phyloP scores from a whole-genome alignment of 2,113 vertebrate genomes.

The Thomomys bottae region DNA sequence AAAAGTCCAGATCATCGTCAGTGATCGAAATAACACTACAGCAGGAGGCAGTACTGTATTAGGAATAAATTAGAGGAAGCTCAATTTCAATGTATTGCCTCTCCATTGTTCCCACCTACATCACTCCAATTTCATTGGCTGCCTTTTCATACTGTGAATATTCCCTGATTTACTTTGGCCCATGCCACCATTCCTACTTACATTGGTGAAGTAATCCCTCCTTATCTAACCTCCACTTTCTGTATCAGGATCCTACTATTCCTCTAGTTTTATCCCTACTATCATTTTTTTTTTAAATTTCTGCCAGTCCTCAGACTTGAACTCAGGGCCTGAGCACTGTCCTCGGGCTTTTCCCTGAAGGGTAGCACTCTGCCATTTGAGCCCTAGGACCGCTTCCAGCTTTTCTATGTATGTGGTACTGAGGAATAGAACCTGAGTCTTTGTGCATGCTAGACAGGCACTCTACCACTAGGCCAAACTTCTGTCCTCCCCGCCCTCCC shows the following conservation, averaged over 20 bases:
- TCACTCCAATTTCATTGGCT: not conserved
- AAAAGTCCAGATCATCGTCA: not conserved
- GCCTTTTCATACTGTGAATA: not conserved
- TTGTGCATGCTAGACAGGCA: too few species aligned
- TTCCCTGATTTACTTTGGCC: not conserved
- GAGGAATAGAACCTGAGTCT: too few species aligned
- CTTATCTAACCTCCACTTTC: not conserved
- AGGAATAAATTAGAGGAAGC: not conserved
- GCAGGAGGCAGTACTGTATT: not conserved
- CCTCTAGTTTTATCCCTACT: not conserved
- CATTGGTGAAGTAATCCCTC: not conserved
- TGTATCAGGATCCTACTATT: not conserved
- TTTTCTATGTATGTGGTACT: too few species aligned
- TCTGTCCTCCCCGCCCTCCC: too few species aligned
- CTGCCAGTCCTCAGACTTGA: too few species aligned
- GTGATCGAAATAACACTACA: not conserved
- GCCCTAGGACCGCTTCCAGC: too few species aligned
- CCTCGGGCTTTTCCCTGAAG: too few species aligned
- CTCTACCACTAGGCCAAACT: too few species aligned
- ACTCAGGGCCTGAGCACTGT: too few species aligned
- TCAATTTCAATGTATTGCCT: not conserved
- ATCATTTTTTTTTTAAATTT: not conserved
- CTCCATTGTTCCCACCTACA: not conserved
- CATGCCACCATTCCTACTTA: not conserved
- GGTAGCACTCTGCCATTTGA: too few species aligned